These are phyloP conservation scores for Ficedula albicollis DNA, from an alignment of 2,797 vertebrate species.

Conservation along the genomic window DNA sequence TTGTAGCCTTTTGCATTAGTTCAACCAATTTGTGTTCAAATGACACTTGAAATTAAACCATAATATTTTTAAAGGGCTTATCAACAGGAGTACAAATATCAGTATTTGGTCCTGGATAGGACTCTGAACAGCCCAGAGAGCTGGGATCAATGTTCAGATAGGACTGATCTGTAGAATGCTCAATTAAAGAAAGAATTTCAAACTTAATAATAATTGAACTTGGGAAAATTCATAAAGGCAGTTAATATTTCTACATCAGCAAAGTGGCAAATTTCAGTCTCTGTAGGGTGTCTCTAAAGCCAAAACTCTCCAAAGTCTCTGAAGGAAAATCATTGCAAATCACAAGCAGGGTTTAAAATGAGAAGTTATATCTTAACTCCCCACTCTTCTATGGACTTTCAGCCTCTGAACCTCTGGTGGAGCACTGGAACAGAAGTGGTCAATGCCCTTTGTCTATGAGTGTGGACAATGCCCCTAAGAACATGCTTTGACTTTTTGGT, in stretches of 20 bases:
- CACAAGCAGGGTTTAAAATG: neutral
- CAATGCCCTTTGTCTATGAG: rapidly evolving
- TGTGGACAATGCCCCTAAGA: neutral
- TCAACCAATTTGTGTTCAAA: neutral
- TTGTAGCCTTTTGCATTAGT: neutral
- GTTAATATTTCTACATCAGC: neutral
- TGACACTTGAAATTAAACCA: neutral
- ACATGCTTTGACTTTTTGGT: neutral
- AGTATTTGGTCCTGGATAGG: neutral
- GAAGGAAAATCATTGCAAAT: neutral
- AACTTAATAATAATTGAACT: neutral
- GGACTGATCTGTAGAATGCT: neutral
- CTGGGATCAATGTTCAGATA: neutral
- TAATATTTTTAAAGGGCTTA: neutral
- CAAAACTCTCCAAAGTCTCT: neutral
- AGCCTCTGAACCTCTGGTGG: neutral
- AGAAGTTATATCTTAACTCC: neutral
- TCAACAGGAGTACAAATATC: neutral
- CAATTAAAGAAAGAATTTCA: neutral
- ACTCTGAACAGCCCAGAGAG: neutral
- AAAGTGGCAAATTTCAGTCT: neutral
- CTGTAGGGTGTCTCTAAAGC: neutral
- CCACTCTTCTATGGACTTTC: neutral
- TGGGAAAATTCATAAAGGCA: neutral
- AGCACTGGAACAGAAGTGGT: neutral